A percentile compares a stretch with the other conserved stretches of the same genome.
These are phyloP conservation scores for Labrus mixtus DNA, from an alignment of 2,113 vertebrate species.

Conservation along the genomic window DNA sequence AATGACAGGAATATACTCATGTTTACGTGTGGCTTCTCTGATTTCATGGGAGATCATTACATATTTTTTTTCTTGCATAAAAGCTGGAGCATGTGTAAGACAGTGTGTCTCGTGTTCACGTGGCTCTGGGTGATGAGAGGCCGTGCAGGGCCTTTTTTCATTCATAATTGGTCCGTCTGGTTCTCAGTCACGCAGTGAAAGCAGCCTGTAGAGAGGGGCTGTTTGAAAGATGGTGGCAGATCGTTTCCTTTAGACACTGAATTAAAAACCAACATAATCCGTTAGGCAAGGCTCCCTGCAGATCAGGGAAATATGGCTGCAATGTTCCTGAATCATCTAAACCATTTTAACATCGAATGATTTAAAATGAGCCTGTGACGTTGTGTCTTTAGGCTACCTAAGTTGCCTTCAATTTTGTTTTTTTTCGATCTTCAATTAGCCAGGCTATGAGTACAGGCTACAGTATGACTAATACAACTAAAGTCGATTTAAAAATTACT, in stretches of 20 bases:
- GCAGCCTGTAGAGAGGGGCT: slow-evolving; percentile 62
- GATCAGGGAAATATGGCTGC: slow-evolving; percentile 7
- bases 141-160: slow-evolving; percentile 46
- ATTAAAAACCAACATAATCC: slow-evolving; percentile 57
- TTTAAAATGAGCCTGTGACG: no score
- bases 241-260: slow-evolving; percentile 55
- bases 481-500: no score
- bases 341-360: no score
- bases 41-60: slow-evolving; percentile 37
- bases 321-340: slow-evolving; percentile 8
- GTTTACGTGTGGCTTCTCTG: neutral
- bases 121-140: slow-evolving; percentile 63
- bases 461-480: no score
- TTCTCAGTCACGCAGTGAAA: slow-evolving; percentile 70
- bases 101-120: slow-evolving; percentile 38
- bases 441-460: no score
- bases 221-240: slow-evolving; percentile 56
- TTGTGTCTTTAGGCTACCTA: no score
- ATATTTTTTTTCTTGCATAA: neutral
- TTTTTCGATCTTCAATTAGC: no score
- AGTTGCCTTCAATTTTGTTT: no score
- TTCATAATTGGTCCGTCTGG: slow-evolving; percentile 68
- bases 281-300: slow-evolving; percentile 53
- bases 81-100: neutral
- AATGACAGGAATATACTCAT: neutral